Evolutionary conservation across 2,797 vertebrate species (phyloP).

Genomic region (Furcifer pardalis): DNA sequence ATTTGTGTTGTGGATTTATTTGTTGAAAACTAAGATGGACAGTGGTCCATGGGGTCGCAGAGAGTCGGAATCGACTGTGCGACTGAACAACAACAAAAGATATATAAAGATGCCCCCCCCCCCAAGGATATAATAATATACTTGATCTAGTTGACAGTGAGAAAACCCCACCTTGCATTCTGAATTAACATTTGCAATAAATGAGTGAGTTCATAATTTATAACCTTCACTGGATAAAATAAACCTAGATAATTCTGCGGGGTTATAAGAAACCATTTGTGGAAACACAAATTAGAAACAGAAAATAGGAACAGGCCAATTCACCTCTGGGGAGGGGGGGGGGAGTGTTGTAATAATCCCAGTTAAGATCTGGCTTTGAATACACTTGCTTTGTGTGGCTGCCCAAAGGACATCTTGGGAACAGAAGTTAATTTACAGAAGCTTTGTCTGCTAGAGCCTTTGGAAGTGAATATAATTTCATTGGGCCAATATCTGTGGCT

Average conservation of each 20-base stretch:
- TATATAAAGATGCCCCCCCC: too few species aligned
- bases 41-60: too few species aligned
- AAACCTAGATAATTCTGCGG: conserved; percentile 21
- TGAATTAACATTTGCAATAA: conserved; percentile 48
- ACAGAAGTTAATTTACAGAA: conserved; percentile 34
- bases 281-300: conserved; percentile 12
- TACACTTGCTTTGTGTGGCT: conserved; percentile 13
- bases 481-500: not conserved
- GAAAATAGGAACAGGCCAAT: conserved; percentile 16
- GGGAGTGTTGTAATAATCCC: conserved; percentile 3
- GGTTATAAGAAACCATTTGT: conserved; percentile 21
- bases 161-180: conserved; percentile 48
- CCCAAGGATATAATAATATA: too few species aligned
- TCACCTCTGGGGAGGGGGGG: not conserved
- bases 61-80: too few species aligned
- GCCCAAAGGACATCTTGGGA: conserved; percentile 18
- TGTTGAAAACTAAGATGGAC: too few species aligned
- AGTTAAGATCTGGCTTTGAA: conserved; percentile 13
- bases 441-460: not conserved
- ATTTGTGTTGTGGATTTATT: not conserved
- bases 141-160: conserved; percentile 23
- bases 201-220: conserved; percentile 62
- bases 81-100: too few species aligned
- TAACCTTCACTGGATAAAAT: conserved; percentile 49
- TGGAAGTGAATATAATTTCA: conserved; percentile 31